These are phyloP conservation scores for Portunus trituberculatus DNA, from an alignment of 1,140 invertebrate species.

Conservation along the genomic window DNA sequence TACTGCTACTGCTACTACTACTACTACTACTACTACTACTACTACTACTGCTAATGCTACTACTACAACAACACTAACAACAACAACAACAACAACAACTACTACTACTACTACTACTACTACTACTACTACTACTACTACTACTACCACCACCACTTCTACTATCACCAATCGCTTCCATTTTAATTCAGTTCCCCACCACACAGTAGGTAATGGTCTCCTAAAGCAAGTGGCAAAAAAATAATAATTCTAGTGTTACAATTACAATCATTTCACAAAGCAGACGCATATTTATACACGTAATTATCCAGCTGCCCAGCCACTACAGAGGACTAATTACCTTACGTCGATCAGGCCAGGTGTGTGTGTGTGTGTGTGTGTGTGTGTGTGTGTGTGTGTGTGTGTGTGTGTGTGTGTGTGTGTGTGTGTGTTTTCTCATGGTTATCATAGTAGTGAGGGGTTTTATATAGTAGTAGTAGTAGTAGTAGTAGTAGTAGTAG, in stretches of 20 bases:
- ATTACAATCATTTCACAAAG: conserved; percentile 1
- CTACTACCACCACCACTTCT: too few species aligned
- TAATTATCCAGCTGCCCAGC: background rate
- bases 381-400: too few species aligned
- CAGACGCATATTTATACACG: background rate
- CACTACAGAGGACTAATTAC: background rate
- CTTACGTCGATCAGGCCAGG: background rate
- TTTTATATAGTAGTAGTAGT: conserved; percentile 17
- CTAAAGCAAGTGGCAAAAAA: background rate
- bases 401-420: too few species aligned
- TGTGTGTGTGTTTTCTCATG: too few species aligned
- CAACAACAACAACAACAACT: too few species aligned
- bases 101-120: background rate
- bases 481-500: conserved; percentile 16
- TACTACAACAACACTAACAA: too few species aligned
- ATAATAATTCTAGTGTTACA: background rate
- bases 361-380: background rate
- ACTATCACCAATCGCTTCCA: background rate
- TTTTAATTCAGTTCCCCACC: background rate
- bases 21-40: background rate
- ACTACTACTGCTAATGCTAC: too few species aligned
- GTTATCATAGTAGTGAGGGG: too few species aligned
- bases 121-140: background rate
- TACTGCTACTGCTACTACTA: background rate
- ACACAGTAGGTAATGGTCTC: background rate